A percentile compares a stretch with the other conserved stretches of the same genome.
phyloP scores from a whole-genome alignment of 2,113 vertebrate genomes.

The Ctenodactylus gundi region DNA sequence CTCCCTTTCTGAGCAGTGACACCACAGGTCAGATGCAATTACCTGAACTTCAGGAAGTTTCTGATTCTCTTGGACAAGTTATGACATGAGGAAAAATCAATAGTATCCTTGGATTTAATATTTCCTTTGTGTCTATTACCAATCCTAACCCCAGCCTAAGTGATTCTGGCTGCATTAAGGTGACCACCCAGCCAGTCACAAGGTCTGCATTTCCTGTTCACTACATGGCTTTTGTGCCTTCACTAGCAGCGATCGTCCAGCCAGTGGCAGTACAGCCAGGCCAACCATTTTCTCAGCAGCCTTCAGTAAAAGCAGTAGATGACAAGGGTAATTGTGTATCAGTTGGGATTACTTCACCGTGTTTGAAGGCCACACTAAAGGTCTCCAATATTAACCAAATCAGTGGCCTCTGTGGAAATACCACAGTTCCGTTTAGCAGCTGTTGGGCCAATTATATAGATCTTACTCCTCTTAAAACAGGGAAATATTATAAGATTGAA shows the following conservation, averaged over 20 bases:
- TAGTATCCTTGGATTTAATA: constrained; percentile 85
- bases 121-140: constrained; percentile 85
- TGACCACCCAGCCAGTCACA: constrained; percentile 80
- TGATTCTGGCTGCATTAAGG: constrained; percentile 86
- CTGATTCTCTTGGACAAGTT: constrained; percentile 84
- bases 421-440: constrained; percentile 85
- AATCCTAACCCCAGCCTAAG: constrained; percentile 84
- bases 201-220: constrained; percentile 77
- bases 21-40: constrained; percentile 76
- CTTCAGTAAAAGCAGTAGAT: constrained; percentile 87
- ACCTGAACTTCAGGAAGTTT: constrained; percentile 80
- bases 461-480: constrained; percentile 82
- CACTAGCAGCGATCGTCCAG: constrained; percentile 81
- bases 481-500: too few relatives aligned
- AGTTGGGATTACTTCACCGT: constrained; percentile 87
- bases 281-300: constrained; percentile 86
- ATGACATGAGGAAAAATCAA: constrained; percentile 86
- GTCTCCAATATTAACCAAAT: constrained; percentile 71
- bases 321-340: constrained; percentile 88
- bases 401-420: constrained; percentile 85
- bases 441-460: constrained; percentile 93
- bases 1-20: constrained; percentile 76
- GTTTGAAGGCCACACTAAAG: constrained; percentile 84
- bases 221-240: constrained; percentile 78
- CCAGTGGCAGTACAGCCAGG: constrained; percentile 79